Percentiles rank a stretch among this genome's conserved stretches.
Evolutionary conservation across 2,113 vertebrate species (phyloP).

Genomic region (Brachyistius frenatus): DNA sequence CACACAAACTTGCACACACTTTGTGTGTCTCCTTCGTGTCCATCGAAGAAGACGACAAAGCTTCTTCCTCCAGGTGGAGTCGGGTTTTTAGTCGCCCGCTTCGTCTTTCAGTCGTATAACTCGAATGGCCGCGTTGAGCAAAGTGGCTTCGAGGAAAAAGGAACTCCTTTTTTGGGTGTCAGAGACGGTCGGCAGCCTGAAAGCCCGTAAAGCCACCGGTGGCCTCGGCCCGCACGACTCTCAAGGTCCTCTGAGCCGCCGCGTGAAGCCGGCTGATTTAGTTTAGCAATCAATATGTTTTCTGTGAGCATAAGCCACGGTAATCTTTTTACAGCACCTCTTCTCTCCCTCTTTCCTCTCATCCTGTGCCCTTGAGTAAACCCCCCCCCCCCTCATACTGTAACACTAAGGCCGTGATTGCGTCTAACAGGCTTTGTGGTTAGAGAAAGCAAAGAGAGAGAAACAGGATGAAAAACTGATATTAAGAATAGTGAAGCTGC

Average conservation of each 20-base stretch:
- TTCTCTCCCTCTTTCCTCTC: slow-evolving; percentile 59
- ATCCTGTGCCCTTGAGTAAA: slow-evolving; percentile 73
- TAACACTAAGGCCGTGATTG: slow-evolving; percentile 68
- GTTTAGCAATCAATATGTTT: slow-evolving; percentile 83
- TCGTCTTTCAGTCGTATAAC: neutral
- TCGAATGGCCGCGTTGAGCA: slow-evolving; percentile 12
- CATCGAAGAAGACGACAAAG: too few species aligned
- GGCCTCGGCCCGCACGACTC: slow-evolving; percentile 40
- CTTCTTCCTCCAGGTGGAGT: neutral
- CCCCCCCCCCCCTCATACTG: slow-evolving; percentile 53
- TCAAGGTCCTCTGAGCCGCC: slow-evolving; percentile 45
- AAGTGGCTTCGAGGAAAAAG: slow-evolving; percentile 30
- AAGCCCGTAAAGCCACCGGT: slow-evolving; percentile 74
- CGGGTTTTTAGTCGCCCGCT: neutral
- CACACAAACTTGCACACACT: too few species aligned
- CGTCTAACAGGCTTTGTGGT: slow-evolving; percentile 72
- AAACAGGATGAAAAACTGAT: slow-evolving; percentile 65
- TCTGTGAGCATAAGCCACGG: slow-evolving; percentile 72
- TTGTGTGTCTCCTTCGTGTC: too few species aligned
- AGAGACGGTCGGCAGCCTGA: slow-evolving; percentile 68
- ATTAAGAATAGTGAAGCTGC: slow-evolving; percentile 45
- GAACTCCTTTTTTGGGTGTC: slow-evolving; percentile 48
- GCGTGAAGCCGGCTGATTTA: slow-evolving; percentile 70
- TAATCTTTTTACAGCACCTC: slow-evolving; percentile 79
- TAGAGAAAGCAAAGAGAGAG: slow-evolving; percentile 31